Conservation (phyloP, 2,888 invertebrate genomes). For the Anoplius nigerrimus region DNA sequence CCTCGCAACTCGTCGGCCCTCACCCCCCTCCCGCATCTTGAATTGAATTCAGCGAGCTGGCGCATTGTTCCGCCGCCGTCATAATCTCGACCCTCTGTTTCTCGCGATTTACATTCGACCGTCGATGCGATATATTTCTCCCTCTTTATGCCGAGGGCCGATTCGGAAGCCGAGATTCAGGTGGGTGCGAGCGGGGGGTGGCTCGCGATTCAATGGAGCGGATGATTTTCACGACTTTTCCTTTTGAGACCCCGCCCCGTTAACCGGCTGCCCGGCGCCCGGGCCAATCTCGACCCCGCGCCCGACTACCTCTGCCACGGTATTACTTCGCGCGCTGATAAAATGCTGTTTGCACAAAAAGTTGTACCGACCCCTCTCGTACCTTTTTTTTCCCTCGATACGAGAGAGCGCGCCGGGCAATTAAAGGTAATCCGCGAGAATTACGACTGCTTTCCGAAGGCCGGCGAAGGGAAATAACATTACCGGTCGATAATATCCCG, state of each 20-base stretch:
- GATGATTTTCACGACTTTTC: conserved; percentile 6
- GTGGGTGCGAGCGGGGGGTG: background rate
- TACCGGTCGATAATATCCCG: too few species aligned
- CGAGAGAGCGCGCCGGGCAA: too few species aligned
- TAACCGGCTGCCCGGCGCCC: too few species aligned
- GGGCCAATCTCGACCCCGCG: too few species aligned
- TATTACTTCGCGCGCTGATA: too few species aligned
- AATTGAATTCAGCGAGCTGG: conserved; percentile 20
- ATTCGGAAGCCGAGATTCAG: background rate
- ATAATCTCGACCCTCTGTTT: conserved; percentile 22
- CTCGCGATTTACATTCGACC: conserved; percentile 19
- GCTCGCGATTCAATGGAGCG: conserved; percentile 9
- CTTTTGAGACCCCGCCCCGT: background rate
- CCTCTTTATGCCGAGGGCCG: background rate
- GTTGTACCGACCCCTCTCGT: too few species aligned
- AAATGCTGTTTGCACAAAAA: too few species aligned
- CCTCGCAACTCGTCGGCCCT: too few species aligned
- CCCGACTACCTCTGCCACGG: background rate
- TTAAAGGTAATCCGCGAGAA: too few species aligned
- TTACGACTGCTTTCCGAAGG: too few species aligned
- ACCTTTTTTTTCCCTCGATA: too few species aligned
- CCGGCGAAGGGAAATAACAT: too few species aligned
- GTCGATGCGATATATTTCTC: conserved; percentile 13
- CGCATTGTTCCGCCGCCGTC: conserved; percentile 21
- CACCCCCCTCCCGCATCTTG: background rate